A percentile compares a stretch with the other conserved stretches of the same genome.
phyloP scores from a whole-genome alignment of 2,888 invertebrate species.

The Cosmorhoe ocellata region DNA sequence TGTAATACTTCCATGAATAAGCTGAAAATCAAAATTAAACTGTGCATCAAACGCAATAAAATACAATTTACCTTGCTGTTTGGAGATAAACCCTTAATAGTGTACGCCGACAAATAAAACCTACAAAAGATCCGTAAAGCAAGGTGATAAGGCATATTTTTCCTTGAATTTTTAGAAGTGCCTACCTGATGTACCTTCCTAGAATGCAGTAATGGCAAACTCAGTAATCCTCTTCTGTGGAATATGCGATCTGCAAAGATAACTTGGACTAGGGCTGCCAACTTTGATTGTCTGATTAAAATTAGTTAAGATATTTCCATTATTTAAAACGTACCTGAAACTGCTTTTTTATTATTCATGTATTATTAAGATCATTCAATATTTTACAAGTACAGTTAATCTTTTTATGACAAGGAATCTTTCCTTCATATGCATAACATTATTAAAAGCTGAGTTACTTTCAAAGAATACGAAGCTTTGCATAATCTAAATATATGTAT shows the following conservation, averaged over 20 bases:
- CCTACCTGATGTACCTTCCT: conserved; percentile 77
- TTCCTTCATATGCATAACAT: too few species aligned
- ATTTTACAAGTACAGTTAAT: too few species aligned
- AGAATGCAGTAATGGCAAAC: conserved; percentile 75
- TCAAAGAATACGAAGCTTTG: too few species aligned
- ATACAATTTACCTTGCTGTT: conserved; percentile 5
- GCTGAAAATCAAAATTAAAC: conserved; percentile 1
- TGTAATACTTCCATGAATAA: conserved; percentile 29
- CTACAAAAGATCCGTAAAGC: conserved; percentile 22
- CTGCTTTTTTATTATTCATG: too few species aligned
- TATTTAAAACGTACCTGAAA: too few species aligned
- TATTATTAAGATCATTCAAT: too few species aligned
- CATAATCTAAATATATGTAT: too few species aligned
- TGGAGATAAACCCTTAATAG: conserved; percentile 1
- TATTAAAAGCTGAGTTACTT: too few species aligned
- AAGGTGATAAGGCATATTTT: conserved; percentile 26
- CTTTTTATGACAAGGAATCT: too few species aligned
- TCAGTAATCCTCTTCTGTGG: conserved; percentile 72
- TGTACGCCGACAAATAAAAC: conserved; percentile 7
- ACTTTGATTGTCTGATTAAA: neutral
- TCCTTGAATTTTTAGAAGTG: conserved; percentile 45
- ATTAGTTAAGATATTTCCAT: too few species aligned
- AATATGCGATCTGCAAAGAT: conserved; percentile 74
- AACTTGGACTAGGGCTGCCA: conserved; percentile 62
- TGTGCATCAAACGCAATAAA: neutral